These are phyloP conservation scores for Esox masquinongy DNA, from an alignment of 2,797 vertebrate species.

Conservation along the genomic window DNA sequence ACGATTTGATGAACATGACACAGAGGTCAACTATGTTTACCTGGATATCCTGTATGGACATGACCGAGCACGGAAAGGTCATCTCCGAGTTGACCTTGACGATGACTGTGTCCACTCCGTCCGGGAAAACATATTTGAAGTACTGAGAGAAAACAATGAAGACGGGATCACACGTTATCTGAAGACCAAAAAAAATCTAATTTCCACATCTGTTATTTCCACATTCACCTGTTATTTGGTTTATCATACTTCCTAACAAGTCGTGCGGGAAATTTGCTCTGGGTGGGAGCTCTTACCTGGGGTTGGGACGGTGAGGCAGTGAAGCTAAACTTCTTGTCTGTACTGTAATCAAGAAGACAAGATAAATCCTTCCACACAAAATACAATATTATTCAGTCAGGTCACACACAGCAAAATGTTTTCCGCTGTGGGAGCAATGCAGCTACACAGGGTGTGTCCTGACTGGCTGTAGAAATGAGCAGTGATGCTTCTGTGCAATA, in stretches of 20 bases:
- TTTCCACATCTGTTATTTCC: not conserved
- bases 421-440: not conserved
- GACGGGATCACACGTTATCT: not conserved
- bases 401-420: not conserved
- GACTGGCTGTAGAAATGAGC: not conserved
- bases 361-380: not conserved
- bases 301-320: slow-evolving; percentile 94
- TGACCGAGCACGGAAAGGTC: slow-evolving; percentile 93
- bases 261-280: not conserved
- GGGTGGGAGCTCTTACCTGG: slow-evolving; percentile 77
- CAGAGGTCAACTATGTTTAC: slow-evolving; percentile 59
- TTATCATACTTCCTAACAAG: too few species aligned
- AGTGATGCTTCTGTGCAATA: not conserved
- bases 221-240: not conserved
- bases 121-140: slow-evolving; percentile 92
- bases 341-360: slow-evolving; percentile 71
- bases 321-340: slow-evolving; percentile 85
- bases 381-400: not conserved
- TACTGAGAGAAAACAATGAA: slow-evolving; percentile 74
- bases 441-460: not conserved
- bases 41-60: slow-evolving; percentile 96
- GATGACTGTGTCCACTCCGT: slow-evolving; percentile 89
- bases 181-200: not conserved
- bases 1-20: not conserved
- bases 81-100: slow-evolving; percentile 92